Evolutionary conservation across 2,113 vertebrate genomes (phyloP).

Genomic region (Pelvicachromis taeniatus): DNA sequence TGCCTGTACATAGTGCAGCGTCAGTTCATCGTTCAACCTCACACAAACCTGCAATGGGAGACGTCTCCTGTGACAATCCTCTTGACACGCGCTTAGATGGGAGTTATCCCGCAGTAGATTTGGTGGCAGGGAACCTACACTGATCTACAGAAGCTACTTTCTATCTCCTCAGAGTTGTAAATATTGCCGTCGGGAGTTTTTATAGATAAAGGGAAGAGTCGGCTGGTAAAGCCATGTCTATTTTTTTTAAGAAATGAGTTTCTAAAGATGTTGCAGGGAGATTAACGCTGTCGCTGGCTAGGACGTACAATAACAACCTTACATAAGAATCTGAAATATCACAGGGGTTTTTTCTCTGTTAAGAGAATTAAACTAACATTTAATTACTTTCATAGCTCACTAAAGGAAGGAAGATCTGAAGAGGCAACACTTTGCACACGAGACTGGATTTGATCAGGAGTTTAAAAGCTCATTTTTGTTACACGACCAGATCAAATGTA

Average conservation of each 20-base stretch:
- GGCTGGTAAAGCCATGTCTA: conserved; percentile 72
- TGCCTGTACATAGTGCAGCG: conserved; percentile 60
- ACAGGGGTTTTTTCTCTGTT: conserved; percentile 6
- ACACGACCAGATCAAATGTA: conserved; percentile 27
- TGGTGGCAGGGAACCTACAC: conserved; percentile 15
- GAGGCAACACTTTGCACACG: conserved; percentile 53
- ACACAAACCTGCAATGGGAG: conserved; percentile 41
- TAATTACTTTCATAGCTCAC: background rate
- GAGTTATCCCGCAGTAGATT: conserved; percentile 13
- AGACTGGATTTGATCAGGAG: conserved; percentile 50
- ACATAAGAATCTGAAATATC: conserved; percentile 9
- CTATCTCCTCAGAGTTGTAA: conserved; percentile 60
- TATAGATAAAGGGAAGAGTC: conserved; percentile 70
- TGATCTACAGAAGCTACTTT: conserved; percentile 48
- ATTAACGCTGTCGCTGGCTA: conserved; percentile 21
- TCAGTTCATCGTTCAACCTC: conserved; percentile 13
- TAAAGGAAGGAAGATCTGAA: background rate
- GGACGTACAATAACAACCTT: conserved; percentile 11
- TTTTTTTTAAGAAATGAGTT: conserved; percentile 72
- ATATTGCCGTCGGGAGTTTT: conserved; percentile 66
- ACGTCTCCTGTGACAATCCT: conserved; percentile 50
- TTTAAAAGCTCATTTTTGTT: conserved; percentile 16
- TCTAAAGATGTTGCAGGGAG: conserved; percentile 67
- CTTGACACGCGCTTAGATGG: conserved; percentile 26
- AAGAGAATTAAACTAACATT: conserved; percentile 6